These are phyloP conservation scores for Branchinecta lindahli DNA, from an alignment of 1,140 invertebrate species.

Conservation along the genomic window DNA sequence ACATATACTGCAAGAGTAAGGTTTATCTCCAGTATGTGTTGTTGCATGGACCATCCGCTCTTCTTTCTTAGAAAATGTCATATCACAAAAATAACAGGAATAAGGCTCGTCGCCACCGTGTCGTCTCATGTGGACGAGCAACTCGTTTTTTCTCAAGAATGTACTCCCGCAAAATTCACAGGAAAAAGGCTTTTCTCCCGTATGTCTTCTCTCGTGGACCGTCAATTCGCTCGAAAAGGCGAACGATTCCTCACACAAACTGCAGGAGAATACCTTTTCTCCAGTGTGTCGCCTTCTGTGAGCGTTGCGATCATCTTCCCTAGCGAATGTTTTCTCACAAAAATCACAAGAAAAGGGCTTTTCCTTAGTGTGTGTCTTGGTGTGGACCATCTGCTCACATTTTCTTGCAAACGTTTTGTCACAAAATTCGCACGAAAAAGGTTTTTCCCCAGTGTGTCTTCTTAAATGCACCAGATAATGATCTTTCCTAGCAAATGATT, in stretches of 20 bases:
- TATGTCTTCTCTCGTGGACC: conserved; percentile 34
- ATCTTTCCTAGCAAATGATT: conserved; percentile 62
- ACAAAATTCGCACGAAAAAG: conserved; percentile 45
- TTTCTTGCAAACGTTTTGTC: conserved; percentile 76
- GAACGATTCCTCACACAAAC: conserved; percentile 37
- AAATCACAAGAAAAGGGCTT: conserved; percentile 64
- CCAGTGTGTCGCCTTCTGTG: conserved; percentile 41
- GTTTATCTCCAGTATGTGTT: conserved; percentile 48
- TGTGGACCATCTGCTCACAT: conserved; percentile 83
- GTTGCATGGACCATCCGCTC: conserved; percentile 68
- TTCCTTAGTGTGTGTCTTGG: conserved; percentile 72
- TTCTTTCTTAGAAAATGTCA: conserved; percentile 62
- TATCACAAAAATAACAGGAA: conserved; percentile 60
- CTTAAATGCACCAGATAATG: conserved; percentile 56
- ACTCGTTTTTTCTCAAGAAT: conserved; percentile 54
- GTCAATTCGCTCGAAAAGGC: conserved; percentile 22
- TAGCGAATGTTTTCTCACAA: conserved; percentile 36
- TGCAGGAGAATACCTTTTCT: conserved; percentile 63
- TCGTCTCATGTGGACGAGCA: conserved; percentile 56
- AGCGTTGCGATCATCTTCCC: neutral
- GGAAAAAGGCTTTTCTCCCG: conserved; percentile 50
- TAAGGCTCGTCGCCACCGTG: conserved; percentile 79
- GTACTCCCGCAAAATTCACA: conserved; percentile 52
- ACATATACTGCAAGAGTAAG: conserved; percentile 18
- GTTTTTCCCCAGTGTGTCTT: conserved; percentile 67